Conservation (phyloP, 2,888 invertebrate genomes). For the Himalopsyche japonica region DNA sequence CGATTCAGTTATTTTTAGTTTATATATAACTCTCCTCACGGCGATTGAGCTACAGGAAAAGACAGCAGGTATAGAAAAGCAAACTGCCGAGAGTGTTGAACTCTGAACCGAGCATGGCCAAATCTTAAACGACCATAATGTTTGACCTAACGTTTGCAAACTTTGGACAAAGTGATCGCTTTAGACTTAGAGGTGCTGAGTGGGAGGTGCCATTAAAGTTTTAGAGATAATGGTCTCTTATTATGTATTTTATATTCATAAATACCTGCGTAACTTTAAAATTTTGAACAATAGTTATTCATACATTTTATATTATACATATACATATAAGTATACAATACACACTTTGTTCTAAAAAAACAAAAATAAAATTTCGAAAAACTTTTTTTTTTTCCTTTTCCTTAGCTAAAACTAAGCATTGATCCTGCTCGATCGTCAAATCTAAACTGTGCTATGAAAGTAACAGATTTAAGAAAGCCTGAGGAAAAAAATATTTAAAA, state of each 20-base stretch:
- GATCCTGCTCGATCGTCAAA: too few relatives aligned
- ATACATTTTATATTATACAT: too few relatives aligned
- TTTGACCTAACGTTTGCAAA: slow-evolving; percentile 9
- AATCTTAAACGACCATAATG: slow-evolving; percentile 25
- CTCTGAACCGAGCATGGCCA: slow-evolving; percentile 18
- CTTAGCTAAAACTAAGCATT: too few relatives aligned
- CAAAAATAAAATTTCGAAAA: too few relatives aligned
- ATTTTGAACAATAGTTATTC: background rate
- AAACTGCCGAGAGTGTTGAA: slow-evolving; percentile 26
- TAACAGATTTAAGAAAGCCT: too few relatives aligned
- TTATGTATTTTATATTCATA: background rate
- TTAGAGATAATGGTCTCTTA: background rate
- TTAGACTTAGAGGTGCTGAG: background rate
- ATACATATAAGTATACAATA: too few relatives aligned
- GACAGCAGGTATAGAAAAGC: slow-evolving; percentile 3
- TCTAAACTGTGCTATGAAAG: too few relatives aligned
- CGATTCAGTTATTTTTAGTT: too few relatives aligned
- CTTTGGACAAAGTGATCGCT: slow-evolving; percentile 1
- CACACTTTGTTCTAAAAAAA: too few relatives aligned
- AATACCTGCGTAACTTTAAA: background rate
- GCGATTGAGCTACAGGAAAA: background rate
- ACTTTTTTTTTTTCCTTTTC: too few relatives aligned
- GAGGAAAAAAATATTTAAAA: too few relatives aligned
- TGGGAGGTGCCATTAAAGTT: background rate
- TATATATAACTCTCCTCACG: too few relatives aligned